phyloP scores from a whole-genome alignment of 1,140 invertebrate species.

The Drosophila setifemur region DNA sequence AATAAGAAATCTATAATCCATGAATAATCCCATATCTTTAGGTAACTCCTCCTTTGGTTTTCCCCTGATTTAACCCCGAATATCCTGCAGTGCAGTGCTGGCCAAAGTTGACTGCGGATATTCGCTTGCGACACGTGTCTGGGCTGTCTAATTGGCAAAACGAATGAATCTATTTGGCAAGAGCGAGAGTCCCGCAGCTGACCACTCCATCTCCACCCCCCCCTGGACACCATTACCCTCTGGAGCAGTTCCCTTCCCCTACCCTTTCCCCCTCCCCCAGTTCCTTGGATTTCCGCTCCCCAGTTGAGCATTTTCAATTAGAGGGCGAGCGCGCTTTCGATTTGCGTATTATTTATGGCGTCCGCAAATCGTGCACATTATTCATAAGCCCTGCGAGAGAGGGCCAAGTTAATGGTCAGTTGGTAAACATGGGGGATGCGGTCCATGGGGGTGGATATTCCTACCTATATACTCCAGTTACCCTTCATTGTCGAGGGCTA shows the following conservation, averaged over 20 bases:
- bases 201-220: constrained; percentile 12
- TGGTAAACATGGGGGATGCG: background rate
- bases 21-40: no score
- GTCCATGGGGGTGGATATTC: background rate
- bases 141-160: constrained; percentile 75
- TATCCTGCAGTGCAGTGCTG: constrained; percentile 1
- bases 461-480: background rate
- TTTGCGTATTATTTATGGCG: constrained; percentile 80
- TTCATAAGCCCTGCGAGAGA: constrained; percentile 62
- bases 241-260: background rate
- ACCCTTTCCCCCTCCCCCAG: background rate
- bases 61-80: background rate
- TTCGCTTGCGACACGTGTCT: constrained; percentile 79
- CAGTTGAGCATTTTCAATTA: constrained; percentile 70
- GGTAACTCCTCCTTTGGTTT: background rate
- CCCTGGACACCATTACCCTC: background rate
- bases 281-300: constrained; percentile 25
- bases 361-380: constrained; percentile 77
- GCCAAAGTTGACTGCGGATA: constrained; percentile 49
- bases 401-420: constrained; percentile 61
- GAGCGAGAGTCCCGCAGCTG: constrained; percentile 20
- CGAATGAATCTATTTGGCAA: constrained; percentile 61
- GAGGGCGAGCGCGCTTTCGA: constrained; percentile 76
- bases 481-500: constrained; percentile 26
- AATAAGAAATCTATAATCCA: no score